These are phyloP conservation scores for Plagodis pulveraria DNA, from an alignment of 2,888 invertebrate genomes.

Conservation along the genomic window DNA sequence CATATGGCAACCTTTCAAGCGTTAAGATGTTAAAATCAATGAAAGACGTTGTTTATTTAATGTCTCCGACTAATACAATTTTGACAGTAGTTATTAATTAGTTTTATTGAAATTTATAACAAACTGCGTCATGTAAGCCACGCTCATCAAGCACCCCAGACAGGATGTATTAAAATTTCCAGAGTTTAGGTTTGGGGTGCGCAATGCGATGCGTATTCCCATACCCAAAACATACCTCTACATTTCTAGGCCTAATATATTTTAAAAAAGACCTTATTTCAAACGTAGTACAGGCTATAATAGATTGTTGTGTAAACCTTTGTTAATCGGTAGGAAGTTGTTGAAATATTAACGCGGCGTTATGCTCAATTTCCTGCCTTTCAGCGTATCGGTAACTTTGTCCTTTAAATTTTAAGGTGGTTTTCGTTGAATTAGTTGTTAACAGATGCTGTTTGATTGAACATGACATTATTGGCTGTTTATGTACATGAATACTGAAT, in stretches of 20 bases:
- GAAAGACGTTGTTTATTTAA: too few relatives aligned
- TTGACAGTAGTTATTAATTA: too few relatives aligned
- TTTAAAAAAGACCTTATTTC: slow-evolving; percentile 43
- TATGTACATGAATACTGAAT: slow-evolving; percentile 16
- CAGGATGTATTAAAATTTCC: slow-evolving; percentile 74
- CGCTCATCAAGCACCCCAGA: slow-evolving; percentile 49
- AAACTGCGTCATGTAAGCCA: slow-evolving; percentile 48
- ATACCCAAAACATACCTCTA: slow-evolving; percentile 52
- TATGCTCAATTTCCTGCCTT: slow-evolving; percentile 83
- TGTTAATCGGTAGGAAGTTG: slow-evolving; percentile 75
- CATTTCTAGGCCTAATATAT: slow-evolving; percentile 47
- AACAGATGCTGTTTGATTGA: slow-evolving; percentile 24
- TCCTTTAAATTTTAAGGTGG: slow-evolving; percentile 63
- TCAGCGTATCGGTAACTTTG: slow-evolving; percentile 75
- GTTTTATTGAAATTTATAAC: too few relatives aligned
- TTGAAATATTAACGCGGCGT: slow-evolving; percentile 80
- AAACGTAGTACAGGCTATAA: slow-evolving; percentile 35
- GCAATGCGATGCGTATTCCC: slow-evolving; percentile 64
- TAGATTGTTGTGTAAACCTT: slow-evolving; percentile 37
- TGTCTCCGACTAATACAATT: too few relatives aligned
- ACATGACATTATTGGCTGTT: slow-evolving; percentile 13
- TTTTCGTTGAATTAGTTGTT: slow-evolving; percentile 51
- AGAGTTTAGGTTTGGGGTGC: slow-evolving; percentile 72
- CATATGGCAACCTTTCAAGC: too few relatives aligned
- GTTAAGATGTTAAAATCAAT: too few relatives aligned